A percentile compares a stretch with the other conserved stretches of the same genome.
Evolutionary conservation across 2,113 vertebrate species (phyloP).

Genomic region (Plectropomus leopardus): DNA sequence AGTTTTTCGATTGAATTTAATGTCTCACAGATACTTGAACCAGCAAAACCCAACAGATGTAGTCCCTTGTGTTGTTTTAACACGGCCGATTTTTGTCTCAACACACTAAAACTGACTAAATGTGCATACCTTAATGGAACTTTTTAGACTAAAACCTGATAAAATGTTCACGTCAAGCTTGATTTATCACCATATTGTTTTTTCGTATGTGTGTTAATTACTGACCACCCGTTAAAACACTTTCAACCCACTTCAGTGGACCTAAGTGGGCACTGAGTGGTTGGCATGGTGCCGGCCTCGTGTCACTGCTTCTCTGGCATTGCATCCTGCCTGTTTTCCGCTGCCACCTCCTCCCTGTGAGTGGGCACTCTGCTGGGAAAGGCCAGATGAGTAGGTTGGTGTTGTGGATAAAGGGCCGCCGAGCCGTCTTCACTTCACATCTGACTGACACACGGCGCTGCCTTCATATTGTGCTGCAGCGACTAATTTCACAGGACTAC

Average conservation of each 20-base stretch:
- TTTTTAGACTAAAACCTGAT: not conserved
- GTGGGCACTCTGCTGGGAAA: conserved; percentile 40
- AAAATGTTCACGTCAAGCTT: conserved; percentile 5
- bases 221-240: conserved; percentile 44
- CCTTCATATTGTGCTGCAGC: conserved; percentile 3
- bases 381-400: conserved; percentile 47
- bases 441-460: conserved; percentile 17
- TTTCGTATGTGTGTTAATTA: conserved; percentile 36
- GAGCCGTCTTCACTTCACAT: conserved; percentile 48
- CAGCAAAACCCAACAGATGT: not conserved
- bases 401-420: conserved; percentile 29
- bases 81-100: not conserved
- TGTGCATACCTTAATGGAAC: not conserved
- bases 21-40: not conserved
- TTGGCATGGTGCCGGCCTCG: conserved; percentile 51
- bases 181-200: not conserved
- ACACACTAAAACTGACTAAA: not conserved
- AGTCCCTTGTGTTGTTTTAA: not conserved
- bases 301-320: conserved; percentile 47
- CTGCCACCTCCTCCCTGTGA: conserved; percentile 41
- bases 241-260: conserved; percentile 58
- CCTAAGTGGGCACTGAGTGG: conserved; percentile 67
- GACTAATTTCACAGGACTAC: conserved; percentile 15
- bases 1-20: too few species aligned
- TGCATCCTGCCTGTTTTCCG: conserved; percentile 23